phyloP scores from a whole-genome alignment of 2,113 vertebrate species.

The Fulica atra region DNA sequence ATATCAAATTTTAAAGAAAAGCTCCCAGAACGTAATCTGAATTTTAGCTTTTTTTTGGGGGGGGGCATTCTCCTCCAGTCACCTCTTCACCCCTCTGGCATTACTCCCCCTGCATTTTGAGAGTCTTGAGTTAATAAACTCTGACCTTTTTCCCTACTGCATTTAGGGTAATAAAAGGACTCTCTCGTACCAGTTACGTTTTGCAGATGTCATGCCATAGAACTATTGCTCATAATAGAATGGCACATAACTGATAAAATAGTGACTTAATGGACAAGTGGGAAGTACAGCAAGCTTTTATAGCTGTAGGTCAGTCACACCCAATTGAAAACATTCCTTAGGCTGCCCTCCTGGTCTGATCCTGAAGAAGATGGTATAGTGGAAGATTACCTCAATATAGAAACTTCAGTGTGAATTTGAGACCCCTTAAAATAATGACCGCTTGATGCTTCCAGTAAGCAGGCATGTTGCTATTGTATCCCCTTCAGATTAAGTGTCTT shows the following conservation, averaged over 20 bases:
- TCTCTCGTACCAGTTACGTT: background rate
- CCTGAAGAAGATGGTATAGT: background rate
- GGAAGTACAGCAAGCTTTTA: background rate
- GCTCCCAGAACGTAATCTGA: background rate
- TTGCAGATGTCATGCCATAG: background rate
- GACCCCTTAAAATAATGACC: background rate
- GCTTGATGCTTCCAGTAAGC: background rate
- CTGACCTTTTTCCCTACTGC: background rate
- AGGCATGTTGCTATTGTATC: fast-evolving
- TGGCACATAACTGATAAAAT: background rate
- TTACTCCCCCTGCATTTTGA: background rate
- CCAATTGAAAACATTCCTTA: background rate
- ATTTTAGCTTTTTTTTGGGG: too few relatives aligned
- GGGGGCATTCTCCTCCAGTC: background rate
- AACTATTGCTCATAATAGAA: background rate
- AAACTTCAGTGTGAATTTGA: background rate
- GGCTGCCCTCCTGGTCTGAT: background rate
- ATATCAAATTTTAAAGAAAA: background rate
- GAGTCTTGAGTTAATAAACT: background rate
- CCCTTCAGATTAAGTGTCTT: background rate
- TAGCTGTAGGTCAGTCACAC: background rate
- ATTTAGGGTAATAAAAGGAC: background rate
- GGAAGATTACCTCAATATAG: background rate
- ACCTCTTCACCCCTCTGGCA: background rate
- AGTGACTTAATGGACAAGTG: background rate